Percentiles rank a stretch among this genome's conserved stretches.
phyloP scores from a whole-genome alignment of 2,797 vertebrate genomes.

The Pitangus sulphuratus region DNA sequence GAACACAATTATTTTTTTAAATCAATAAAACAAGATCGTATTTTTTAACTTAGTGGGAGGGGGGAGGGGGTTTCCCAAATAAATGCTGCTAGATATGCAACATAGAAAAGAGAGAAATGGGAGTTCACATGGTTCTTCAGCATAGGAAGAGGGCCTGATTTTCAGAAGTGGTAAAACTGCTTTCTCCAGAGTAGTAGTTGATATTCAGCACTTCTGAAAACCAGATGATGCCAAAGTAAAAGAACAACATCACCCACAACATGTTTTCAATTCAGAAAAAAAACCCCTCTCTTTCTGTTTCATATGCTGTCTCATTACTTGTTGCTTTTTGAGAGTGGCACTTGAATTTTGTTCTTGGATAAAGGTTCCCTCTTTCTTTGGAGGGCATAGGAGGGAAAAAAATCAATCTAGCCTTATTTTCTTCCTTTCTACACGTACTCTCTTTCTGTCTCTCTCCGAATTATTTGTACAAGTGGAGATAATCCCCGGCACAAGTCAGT shows the following conservation, averaged over 20 bases:
- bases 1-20: slow-evolving; percentile 70
- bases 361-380: slow-evolving; percentile 31
- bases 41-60: slow-evolving; percentile 56
- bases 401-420: slow-evolving; percentile 59
- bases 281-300: slow-evolving; percentile 26
- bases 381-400: slow-evolving; percentile 14
- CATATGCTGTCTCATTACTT: slow-evolving; percentile 26
- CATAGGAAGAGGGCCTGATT: slow-evolving; percentile 19
- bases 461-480: slow-evolving; percentile 71
- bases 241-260: not conserved
- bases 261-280: not conserved
- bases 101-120: slow-evolving; percentile 51
- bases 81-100: slow-evolving; percentile 68
- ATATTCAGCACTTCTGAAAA: slow-evolving; percentile 54
- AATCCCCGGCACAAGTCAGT: slow-evolving; percentile 71
- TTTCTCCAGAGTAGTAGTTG: not conserved
- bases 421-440: slow-evolving; percentile 47
- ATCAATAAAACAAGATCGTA: slow-evolving; percentile 35
- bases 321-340: slow-evolving; percentile 39
- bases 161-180: slow-evolving; percentile 32
- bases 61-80: slow-evolving; percentile 37
- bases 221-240: slow-evolving; percentile 44
- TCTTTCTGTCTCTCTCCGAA: slow-evolving; percentile 54
- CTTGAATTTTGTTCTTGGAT: slow-evolving; percentile 60
- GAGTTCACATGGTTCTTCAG: not conserved